These are phyloP conservation scores for Lophius piscatorius DNA, from an alignment of 2,113 vertebrate species.

Conservation along the genomic window DNA sequence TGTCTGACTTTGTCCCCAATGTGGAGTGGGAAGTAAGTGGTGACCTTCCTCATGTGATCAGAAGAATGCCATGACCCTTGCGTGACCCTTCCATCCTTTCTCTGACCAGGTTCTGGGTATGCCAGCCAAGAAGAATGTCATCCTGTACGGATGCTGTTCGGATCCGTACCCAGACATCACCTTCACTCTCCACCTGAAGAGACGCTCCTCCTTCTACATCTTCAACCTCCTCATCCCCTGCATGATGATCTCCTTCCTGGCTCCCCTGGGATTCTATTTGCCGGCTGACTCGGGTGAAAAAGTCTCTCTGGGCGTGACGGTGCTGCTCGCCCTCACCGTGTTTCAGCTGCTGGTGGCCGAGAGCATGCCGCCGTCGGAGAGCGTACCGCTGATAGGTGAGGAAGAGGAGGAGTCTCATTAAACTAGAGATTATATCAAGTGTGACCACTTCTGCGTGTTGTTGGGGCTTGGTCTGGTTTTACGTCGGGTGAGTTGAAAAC, in stretches of 20 bases:
- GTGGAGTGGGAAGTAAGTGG: conserved; percentile 82
- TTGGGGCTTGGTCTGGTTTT: too few species aligned
- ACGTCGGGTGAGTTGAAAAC: too few species aligned
- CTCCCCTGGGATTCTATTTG: conserved; percentile 90
- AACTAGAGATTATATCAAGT: too few species aligned
- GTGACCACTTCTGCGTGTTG: too few species aligned
- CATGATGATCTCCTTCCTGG: conserved; percentile 92
- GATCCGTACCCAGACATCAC: conserved; percentile 93
- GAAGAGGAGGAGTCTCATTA: too few species aligned
- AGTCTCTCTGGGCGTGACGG: conserved; percentile 94
- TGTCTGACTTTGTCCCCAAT: conserved; percentile 89
- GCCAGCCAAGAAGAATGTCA: conserved; percentile 86
- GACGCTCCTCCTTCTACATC: conserved; percentile 90
- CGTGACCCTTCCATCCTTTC: neutral
- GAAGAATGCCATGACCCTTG: rapidly evolving
- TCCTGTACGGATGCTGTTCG: conserved; percentile 90
- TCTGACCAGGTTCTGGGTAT: conserved; percentile 82
- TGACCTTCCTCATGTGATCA: neutral
- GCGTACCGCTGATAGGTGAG: conserved; percentile 91
- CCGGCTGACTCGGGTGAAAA: conserved; percentile 93
- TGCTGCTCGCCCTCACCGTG: conserved; percentile 94
- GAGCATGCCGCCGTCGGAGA: conserved; percentile 98
- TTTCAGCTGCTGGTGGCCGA: conserved; percentile 98
- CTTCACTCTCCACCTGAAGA: conserved; percentile 87
- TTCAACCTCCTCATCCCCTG: conserved; percentile 94